These are phyloP conservation scores for Erannis defoliaria DNA, from an alignment of 2,888 invertebrate genomes.

Conservation along the genomic window DNA sequence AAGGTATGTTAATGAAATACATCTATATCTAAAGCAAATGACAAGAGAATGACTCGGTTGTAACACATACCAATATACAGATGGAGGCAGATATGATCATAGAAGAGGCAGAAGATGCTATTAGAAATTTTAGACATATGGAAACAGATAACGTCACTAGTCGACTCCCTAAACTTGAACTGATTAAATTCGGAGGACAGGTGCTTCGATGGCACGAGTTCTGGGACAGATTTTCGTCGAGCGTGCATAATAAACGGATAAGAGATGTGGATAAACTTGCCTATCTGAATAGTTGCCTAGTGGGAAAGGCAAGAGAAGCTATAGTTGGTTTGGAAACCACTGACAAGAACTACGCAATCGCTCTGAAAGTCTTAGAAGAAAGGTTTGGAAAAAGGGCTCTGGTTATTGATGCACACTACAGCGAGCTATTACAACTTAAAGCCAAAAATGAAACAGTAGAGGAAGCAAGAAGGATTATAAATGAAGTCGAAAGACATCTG, in stretches of 20 bases:
- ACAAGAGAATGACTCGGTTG: neutral
- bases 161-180: neutral
- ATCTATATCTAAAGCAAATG: neutral
- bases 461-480: no score
- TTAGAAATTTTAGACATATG: neutral
- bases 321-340: neutral
- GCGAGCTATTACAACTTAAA: no score
- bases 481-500: no score
- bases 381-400: no score
- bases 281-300: neutral
- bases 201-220: neutral
- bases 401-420: no score
- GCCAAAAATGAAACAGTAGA: no score
- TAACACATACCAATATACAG: neutral
- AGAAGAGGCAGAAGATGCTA: neutral
- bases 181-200: neutral
- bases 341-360: neutral
- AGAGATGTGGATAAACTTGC: neutral
- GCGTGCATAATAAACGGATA: neutral
- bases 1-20: neutral
- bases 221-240: neutral
- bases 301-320: neutral
- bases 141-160: conserved; percentile 1
- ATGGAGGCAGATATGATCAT: neutral
- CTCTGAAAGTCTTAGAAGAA: neutral